Evolutionary conservation across 2,113 vertebrate genomes (phyloP), one percentile per base, ranked within the genome.

Genomic region (Fulmarus glacialis): DNA sequence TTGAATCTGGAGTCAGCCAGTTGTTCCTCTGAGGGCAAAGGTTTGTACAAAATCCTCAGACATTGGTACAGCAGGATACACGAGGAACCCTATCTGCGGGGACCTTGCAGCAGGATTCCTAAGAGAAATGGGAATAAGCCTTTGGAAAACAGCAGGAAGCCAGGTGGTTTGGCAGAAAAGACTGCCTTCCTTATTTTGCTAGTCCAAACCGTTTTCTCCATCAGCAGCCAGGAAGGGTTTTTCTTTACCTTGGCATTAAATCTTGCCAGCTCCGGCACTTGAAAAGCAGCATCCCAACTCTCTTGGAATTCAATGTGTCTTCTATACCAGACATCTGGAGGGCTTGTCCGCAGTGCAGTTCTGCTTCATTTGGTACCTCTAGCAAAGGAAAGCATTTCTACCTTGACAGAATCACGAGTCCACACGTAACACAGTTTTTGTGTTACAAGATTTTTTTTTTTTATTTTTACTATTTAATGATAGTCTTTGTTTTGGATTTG

Each of bases 351-450:
- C 77, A n/a, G 42, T 1, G 18, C 27, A 48, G 15, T 14, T 85
- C 55, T 85, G 70, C 48, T 81, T 62, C 42, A 23, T 19, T 26
- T 32, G 16, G n/a, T 8, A 82, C 38, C 53, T 91, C 87, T 59
- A 75, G 55, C 47, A 43, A 84, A 84, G 29, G 10, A 66, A 71
- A 56, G 15, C 18, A 30, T 29, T 87, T 82, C 83, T 52, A 79
- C 70, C 47, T 40, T 52, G 64, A 67, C 73, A 74, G 45, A 83
- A 87, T 42, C 36, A 50, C 2, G 1, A 0, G 1, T 9, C 27
- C 30, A 43, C 8, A 42, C 0, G 0, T 7, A 74, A 29, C 29
- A n/a, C 2, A 8, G 36, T 52, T 60, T 68, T 50, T 75, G 24
- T 34, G 17, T 34, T 64, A 34, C 0, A 4, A 72, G 16, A 20